Percentiles rank a stretch among this genome's conserved stretches.
Evolutionary conservation across 2,888 invertebrate genomes (phyloP).

Genomic region (Myopa testacea): DNA sequence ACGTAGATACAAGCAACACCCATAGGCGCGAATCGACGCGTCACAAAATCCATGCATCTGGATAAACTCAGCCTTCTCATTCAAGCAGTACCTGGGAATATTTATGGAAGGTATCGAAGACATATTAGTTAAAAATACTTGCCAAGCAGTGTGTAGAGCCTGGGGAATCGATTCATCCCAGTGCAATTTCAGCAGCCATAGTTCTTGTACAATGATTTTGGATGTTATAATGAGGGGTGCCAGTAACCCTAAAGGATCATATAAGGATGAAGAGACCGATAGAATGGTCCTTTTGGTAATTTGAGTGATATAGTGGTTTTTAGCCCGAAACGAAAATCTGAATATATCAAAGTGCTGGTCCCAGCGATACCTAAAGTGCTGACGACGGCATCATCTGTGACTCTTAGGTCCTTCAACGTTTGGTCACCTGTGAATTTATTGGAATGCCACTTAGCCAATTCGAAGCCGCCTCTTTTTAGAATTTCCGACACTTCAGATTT

Average conservation of each 20-base stretch:
- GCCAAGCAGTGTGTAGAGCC: conserved; percentile 5
- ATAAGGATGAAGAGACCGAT: conserved; percentile 40
- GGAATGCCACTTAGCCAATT: conserved; percentile 34
- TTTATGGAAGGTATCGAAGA: background rate
- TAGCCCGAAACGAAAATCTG: conserved; percentile 29
- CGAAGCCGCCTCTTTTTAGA: conserved; percentile 6
- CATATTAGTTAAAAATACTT: background rate
- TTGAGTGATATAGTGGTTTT: background rate
- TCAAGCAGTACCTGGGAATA: conserved; percentile 31
- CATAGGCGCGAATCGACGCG: conserved; percentile 37
- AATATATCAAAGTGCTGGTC: conserved; percentile 23
- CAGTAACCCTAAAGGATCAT: conserved; percentile 40
- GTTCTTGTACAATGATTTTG: conserved; percentile 32
- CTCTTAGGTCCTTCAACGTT: conserved; percentile 9
- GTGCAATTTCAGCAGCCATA: conserved; percentile 32
- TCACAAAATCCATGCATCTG: conserved; percentile 43
- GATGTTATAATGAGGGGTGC: conserved; percentile 16
- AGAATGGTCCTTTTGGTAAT: conserved; percentile 30
- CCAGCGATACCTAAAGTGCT: conserved; percentile 36
- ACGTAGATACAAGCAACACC: conserved; percentile 37
- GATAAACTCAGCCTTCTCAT: background rate
- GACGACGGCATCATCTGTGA: conserved; percentile 9
- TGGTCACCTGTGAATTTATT: conserved; percentile 1
- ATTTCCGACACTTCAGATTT: background rate
- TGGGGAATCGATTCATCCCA: conserved; percentile 31